Conservation (phyloP, 2,888 invertebrate species). For the Erebia palarica region DNA sequence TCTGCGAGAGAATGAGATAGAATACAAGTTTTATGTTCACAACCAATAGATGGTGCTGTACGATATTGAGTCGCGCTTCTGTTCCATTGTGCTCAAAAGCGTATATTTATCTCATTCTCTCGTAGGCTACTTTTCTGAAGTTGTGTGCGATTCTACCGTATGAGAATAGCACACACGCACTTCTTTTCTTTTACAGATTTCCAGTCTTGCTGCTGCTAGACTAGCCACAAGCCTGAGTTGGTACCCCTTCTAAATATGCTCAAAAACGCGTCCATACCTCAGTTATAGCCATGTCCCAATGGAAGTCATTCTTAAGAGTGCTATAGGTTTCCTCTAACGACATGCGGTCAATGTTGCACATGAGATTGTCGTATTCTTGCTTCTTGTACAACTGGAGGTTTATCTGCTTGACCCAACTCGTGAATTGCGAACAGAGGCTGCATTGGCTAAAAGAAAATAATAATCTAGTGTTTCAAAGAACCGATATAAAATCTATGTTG, state of each 20-base stretch:
- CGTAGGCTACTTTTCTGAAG: too few species aligned
- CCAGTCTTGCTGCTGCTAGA: too few species aligned
- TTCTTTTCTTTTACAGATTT: too few species aligned
- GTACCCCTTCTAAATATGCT: neutral
- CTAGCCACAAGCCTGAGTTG: too few species aligned
- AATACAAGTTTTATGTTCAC: too few species aligned
- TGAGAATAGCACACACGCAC: too few species aligned
- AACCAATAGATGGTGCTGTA: too few species aligned
- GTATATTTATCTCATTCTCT: too few species aligned
- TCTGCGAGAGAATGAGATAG: too few species aligned
- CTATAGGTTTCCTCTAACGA: constrained; percentile 62
- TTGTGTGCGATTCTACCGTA: too few species aligned
- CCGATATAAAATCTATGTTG: neutral
- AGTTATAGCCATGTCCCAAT: constrained; percentile 81
- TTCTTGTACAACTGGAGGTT: constrained; percentile 81
- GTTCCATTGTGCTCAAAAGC: too few species aligned
- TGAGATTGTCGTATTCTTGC: constrained; percentile 74
- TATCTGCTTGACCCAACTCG: constrained; percentile 79
- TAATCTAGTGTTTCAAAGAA: neutral
- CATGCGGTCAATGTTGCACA: constrained; percentile 74
- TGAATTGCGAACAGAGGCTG: constrained; percentile 71
- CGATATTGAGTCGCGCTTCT: too few species aligned
- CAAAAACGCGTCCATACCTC: constrained; percentile 63
- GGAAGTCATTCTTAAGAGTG: constrained; percentile 73
- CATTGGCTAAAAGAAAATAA: constrained; percentile 63